Base-by-base conservation (phyloP, 2,113 vertebrate species). In the Notothenia rossii region DNA sequence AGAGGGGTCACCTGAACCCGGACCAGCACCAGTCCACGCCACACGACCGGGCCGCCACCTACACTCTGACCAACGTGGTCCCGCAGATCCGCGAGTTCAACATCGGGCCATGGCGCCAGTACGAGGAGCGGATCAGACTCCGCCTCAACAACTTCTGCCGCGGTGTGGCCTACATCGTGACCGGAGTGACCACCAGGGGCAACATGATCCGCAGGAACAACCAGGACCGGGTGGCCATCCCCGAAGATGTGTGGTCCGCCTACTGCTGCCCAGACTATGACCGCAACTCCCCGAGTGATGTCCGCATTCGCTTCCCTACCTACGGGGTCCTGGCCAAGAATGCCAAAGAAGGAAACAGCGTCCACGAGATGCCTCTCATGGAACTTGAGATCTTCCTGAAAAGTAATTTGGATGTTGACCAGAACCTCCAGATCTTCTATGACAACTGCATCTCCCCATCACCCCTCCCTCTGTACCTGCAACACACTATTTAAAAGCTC, bases 241-340 rank as follows among this genome's bases (percentile, higher is more conserved):
- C 94, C 0, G 93, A 95, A 65, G 91, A 92, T 2, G 53, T 94
- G 71, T 94, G 93, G 94, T 93, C 93, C 0, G 93, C 94, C 0
- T 94, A 94, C 86, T 95, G 94, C 90, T 94, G 94, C 90, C 92
- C 89, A 0, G 91, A 94, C 4, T 94, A 91, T 3, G 94, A 94
- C 84, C 89, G 88, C 33, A 95, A 95, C 6, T 49, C 92, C 0
- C 93, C 94, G 1, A 91, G 93, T 2, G 48, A 86, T 0, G 81
- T 93, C 9, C 91, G 93, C 43, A 75, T 92, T 53, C 89, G 77
- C 63, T 93, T 95, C 85, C 94, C 93, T 2, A 83, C 86, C 53
- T 72, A 81, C 18, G 93, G 43, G 1, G 88, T 69, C 55, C 40
- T 89, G 68, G 88, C 89, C 77, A 94, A 93, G 58, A 95, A 93